Evolutionary conservation across 2,797 vertebrate genomes (phyloP), one percentile per base, ranked within the genome.

Genomic region (Dromococcyx pavoninus): DNA sequence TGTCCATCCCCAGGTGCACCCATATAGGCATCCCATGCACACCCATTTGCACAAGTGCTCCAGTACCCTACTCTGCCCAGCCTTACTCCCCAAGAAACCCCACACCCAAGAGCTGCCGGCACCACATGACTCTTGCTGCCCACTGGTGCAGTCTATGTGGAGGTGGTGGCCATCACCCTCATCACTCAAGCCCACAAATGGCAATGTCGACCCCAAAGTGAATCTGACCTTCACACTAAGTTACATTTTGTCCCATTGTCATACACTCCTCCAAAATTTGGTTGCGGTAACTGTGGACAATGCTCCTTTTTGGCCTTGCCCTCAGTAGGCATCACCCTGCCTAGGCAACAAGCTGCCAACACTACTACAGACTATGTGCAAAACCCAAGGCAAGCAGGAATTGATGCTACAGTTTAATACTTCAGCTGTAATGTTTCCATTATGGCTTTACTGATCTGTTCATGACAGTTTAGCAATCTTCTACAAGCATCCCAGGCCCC

Each of bases 181-280:
- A 5, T 2, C 41, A 0, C 50, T 10, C 35, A 56, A 71, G 43
- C 50, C 24, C 41, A 1, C 0, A 1, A 14, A 41, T 17, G 50
- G 32, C 2, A 1, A 8, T 0, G 5, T 13, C 4, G 0, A 17
- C 4, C 43, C 25, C 64, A 14, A 19, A 23, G 39, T 0, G 2
- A 35, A 12, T 2, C 39, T 5, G 4, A 15, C 14, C n/a, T 28
- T 17, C 74, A 2, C 3, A 0, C 23, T 11, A 0, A n/a, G 10
- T 7, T 8, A 1, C 0, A 0, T 1, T 1, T 1, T 4, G 13
- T 17, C 33, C 13, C 4, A 0, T 10, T 12, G 11, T 6, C 8
- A 1, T 1, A 1, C 25, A 0, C 6, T 8, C 19, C n/a, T 28
- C 23, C 28, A 10, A 44, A 57, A 30, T 0, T 1, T 0, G 6